Percentiles rank a stretch among this genome's conserved stretches.
These are phyloP conservation scores for Acanthochromis polyacanthus DNA, from an alignment of 2,113 vertebrate genomes.

Conservation along the genomic window DNA sequence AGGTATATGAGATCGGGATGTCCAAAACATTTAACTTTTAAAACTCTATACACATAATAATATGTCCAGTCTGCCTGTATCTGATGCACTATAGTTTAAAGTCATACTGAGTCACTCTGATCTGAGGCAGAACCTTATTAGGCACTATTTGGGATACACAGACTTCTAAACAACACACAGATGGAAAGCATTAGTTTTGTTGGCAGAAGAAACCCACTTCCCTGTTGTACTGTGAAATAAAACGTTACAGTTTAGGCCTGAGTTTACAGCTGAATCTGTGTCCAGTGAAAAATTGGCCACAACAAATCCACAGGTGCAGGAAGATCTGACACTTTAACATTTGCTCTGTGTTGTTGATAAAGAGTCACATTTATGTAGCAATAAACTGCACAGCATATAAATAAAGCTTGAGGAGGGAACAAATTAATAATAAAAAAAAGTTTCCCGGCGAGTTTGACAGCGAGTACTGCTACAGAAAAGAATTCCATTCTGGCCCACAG, in stretches of 20 bases:
- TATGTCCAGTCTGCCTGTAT: not conserved
- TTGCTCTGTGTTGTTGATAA: not conserved
- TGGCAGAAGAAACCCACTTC: slow-evolving; percentile 70
- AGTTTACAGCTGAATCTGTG: slow-evolving; percentile 49
- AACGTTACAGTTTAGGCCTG: slow-evolving; percentile 46
- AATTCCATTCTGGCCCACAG: slow-evolving; percentile 8
- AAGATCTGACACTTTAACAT: slow-evolving; percentile 24
- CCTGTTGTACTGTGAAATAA: slow-evolving; percentile 61
- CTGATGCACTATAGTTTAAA: slow-evolving; percentile 12
- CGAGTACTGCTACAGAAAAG: slow-evolving; percentile 2
- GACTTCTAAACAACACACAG: slow-evolving; percentile 62
- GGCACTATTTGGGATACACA: slow-evolving; percentile 52
- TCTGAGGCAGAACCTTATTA: slow-evolving; percentile 63
- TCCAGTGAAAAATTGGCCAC: slow-evolving; percentile 4
- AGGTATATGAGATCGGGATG: not conserved
- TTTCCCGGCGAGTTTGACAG: not conserved
- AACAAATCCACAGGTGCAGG: slow-evolving; percentile 49
- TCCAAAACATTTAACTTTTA: not conserved
- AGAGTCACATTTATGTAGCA: not conserved
- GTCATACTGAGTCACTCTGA: slow-evolving; percentile 42
- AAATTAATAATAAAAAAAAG: not conserved
- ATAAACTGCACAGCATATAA: not conserved
- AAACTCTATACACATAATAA: slow-evolving; percentile 3
- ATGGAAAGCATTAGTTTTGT: slow-evolving; percentile 72
- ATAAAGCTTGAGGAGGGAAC: not conserved